A percentile compares a stretch with the other conserved stretches of the same genome.
Conservation (phyloP, 2,797 vertebrate species). For the Peromyscus eremicus region DNA sequence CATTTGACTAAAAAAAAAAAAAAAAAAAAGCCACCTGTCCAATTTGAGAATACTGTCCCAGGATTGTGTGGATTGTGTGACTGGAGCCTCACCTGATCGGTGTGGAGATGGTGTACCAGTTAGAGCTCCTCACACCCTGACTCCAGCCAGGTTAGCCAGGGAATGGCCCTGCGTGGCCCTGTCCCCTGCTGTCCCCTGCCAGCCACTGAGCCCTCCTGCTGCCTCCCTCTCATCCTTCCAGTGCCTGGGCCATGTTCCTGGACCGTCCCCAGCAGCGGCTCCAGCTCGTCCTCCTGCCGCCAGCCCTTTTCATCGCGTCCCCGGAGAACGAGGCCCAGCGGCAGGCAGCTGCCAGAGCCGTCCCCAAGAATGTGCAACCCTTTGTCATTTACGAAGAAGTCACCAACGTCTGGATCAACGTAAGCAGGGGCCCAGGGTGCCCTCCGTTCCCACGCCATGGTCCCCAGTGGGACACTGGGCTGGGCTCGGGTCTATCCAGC, state of each 20-base stretch:
- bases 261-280: conserved; percentile 96
- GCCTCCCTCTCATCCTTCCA: conserved; percentile 72
- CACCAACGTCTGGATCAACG: conserved; percentile 95
- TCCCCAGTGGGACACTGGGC: background rate
- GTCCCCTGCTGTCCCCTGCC: background rate
- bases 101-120: background rate
- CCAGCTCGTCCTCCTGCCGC: conserved; percentile 95
- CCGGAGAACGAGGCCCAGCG: conserved; percentile 91
- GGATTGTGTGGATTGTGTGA: background rate
- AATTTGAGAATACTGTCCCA: background rate
- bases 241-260: conserved; percentile 97
- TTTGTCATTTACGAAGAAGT: conserved; percentile 96
- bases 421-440: conserved; percentile 80
- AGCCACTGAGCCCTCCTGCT: background rate
- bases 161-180: background rate
- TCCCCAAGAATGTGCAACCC: conserved; percentile 93
- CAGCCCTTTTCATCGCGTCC: conserved; percentile 93
- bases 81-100: background rate
- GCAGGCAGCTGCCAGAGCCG: conserved; percentile 90
- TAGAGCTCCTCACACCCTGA: background rate
- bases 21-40: too few species aligned
- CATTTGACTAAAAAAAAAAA: background rate
- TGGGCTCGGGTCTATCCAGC: background rate
- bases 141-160: rapidly evolving
- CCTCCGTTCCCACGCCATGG: background rate